Percentiles rank a stretch among this genome's conserved stretches.
phyloP scores from a whole-genome alignment of 2,113 vertebrate species.

The Pogona vitticeps region DNA sequence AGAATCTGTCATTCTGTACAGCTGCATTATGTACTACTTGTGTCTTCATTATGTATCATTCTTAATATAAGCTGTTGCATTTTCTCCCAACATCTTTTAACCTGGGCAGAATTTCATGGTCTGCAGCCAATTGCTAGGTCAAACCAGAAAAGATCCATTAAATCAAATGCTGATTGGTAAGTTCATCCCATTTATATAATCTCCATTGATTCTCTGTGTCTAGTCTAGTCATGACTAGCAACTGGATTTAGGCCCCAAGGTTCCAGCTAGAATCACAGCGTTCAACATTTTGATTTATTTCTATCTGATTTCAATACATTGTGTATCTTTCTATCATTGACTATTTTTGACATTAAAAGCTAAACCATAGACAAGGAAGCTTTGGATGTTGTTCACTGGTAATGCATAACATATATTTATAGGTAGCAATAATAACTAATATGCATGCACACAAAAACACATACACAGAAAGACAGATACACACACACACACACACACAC shows the following conservation, averaged over 20 bases:
- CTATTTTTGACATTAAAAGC: not conserved
- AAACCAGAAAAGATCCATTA: too few species aligned
- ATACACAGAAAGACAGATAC: too few species aligned
- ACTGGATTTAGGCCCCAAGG: too few species aligned
- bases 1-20: not conserved
- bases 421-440: not conserved
- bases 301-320: not conserved
- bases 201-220: too few species aligned
- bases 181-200: too few species aligned
- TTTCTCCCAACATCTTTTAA: conserved; percentile 23
- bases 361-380: not conserved
- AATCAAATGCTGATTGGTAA: too few species aligned
- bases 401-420: not conserved
- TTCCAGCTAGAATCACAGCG: not conserved
- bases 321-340: not conserved
- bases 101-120: not conserved
- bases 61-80: not conserved
- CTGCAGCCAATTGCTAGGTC: too few species aligned
- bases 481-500: too few species aligned
- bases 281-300: not conserved
- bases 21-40: not conserved
- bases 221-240: too few species aligned
- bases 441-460: not conserved
- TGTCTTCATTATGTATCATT: not conserved
- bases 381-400: not conserved